Evolutionary conservation across 2,888 invertebrate species (phyloP), one percentile per base, ranked within the genome.

Genomic region (Carpatolechia fugitivella): DNA sequence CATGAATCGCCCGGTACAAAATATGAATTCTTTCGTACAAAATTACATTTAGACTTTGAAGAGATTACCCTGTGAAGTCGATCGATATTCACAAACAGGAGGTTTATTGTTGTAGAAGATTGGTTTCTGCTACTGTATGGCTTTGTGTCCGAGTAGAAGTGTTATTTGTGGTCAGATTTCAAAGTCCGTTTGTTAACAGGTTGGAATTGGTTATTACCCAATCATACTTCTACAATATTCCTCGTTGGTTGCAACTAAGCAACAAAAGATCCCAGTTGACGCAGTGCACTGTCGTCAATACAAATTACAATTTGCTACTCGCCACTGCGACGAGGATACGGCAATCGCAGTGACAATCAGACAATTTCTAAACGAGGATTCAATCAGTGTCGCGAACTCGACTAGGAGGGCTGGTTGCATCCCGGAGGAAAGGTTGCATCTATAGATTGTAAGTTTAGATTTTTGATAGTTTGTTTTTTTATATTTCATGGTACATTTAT

Each of bases 51-150:
- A 6, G 3, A 24, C 24, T 24, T 24, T 24, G 24, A 24, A 24
- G 6, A 24, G 24, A 33, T 6, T n/a, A n/a, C n/a, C 5, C 3
- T 33, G n/a, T 2, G 33, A n/a, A 38, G 38, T 14, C 38, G 2
- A 38, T 14, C 38, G 2, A 38, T 38, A 38, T 38, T n/a, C n/a
- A 38, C 38, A 38, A 14, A 3, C 16, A 13, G 38, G 7, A 2
- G 16, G 38, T 18, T 31, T 49, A 33, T 49, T 49, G 33, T 49
- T 31, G 31, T 33, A 18, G n/a, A 49, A 16, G 20, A 51, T 51
- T 51, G 50, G 50, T 38, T 51, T 49, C 38, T 35, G 50, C 50
- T 51, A 51, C 50, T 38, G 16, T 38, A 8, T 8, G 8, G 3
- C 38, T 38, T 36, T 38, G 33, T 2, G 33, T 11, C n/a, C n/a